phyloP scores from a whole-genome alignment of 2,113 vertebrate genomes.

The Tretioscincus oriximinensis region DNA sequence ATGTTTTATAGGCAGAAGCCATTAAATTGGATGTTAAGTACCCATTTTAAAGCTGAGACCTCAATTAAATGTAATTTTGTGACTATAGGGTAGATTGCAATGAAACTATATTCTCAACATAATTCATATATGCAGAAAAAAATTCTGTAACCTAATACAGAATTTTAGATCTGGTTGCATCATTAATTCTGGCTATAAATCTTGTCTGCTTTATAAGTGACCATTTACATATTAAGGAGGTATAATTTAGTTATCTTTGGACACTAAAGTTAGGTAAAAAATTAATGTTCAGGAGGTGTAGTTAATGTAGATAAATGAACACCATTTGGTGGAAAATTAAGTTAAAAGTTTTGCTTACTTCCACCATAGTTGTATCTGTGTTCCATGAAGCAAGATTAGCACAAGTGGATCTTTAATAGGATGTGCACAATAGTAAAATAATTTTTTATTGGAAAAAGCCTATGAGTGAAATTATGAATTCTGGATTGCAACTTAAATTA shows the following conservation, averaged over 20 bases:
- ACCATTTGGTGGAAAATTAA: background rate
- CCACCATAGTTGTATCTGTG: background rate
- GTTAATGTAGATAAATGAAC: background rate
- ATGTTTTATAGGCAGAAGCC: background rate
- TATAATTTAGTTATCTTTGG: background rate
- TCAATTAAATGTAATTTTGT: slow-evolving; percentile 10
- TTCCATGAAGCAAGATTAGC: background rate
- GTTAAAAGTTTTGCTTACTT: background rate
- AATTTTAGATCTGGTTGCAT: background rate
- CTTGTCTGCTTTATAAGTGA: background rate
- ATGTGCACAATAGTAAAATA: background rate
- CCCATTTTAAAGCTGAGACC: slow-evolving; percentile 3
- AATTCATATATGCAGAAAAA: background rate
- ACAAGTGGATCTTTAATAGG: background rate
- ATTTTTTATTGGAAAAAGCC: background rate
- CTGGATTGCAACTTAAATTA: background rate
- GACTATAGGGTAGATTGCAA: background rate
- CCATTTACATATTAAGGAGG: background rate
- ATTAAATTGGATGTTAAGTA: background rate
- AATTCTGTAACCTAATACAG: background rate
- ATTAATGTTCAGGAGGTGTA: background rate
- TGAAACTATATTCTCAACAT: background rate
- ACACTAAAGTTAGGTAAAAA: background rate
- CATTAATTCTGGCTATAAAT: background rate
- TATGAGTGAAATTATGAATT: background rate